Percentiles rank a stretch among this genome's conserved stretches.
Evolutionary conservation across 2,888 invertebrate genomes (phyloP).

Genomic region (Therioaphis trifolii): DNA sequence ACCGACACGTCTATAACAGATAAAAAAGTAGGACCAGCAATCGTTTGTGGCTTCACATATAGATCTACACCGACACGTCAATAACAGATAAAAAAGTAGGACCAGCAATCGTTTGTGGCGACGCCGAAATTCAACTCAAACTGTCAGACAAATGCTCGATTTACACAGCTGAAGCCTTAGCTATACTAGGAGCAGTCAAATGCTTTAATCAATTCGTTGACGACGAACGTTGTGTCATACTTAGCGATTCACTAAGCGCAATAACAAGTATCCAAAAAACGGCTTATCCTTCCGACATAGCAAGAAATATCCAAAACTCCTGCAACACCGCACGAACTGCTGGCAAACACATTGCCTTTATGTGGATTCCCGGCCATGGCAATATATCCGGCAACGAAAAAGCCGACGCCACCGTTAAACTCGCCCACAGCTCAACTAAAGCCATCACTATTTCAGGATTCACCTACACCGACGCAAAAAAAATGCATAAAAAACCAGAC

Average conservation of each 20-base stretch:
- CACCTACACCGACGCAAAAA: too few species aligned
- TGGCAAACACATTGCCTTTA: not conserved
- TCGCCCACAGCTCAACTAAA: too few species aligned
- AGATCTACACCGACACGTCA: constrained; percentile 23
- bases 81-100: constrained; percentile 22
- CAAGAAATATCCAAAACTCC: not conserved
- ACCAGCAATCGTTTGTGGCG: not conserved
- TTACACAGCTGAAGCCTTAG: not conserved
- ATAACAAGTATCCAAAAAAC: too few species aligned
- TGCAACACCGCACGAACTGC: not conserved
- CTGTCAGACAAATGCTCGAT: not conserved
- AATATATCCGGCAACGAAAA: not conserved
- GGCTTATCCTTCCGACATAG: too few species aligned
- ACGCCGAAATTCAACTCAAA: constrained; percentile 1
- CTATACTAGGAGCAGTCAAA: constrained; percentile 27
- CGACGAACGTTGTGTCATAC: too few species aligned
- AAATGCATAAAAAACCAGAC: too few species aligned
- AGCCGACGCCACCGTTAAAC: too few species aligned
- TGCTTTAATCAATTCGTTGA: not conserved
- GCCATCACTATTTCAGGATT: too few species aligned
- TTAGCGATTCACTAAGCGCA: too few species aligned
- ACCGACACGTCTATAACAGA: too few species aligned
- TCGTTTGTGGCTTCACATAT: too few species aligned
- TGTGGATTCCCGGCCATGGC: not conserved
- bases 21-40: too few species aligned